phyloP scores from a whole-genome alignment of 2,888 invertebrate species.

The Cheilosia grossa region DNA sequence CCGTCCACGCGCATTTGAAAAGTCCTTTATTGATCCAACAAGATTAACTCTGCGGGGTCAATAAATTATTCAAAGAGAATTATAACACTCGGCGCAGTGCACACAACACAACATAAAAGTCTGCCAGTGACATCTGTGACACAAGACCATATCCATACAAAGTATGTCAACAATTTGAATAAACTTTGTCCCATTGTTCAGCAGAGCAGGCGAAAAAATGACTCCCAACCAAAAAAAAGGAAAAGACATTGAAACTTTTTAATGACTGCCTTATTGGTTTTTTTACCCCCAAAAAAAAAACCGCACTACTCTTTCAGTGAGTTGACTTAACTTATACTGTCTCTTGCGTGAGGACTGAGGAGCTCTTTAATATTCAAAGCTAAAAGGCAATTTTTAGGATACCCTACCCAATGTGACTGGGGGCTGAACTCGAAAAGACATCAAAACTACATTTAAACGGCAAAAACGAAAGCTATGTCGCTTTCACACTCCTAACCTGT shows the following conservation, averaged over 20 bases:
- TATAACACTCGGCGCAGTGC: slow-evolving; percentile 35
- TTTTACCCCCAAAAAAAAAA: not conserved
- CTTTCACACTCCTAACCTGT: slow-evolving; percentile 50
- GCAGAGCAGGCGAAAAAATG: not conserved
- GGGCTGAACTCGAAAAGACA: slow-evolving; percentile 62
- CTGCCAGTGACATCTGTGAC: slow-evolving; percentile 70
- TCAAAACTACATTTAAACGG: slow-evolving; percentile 72
- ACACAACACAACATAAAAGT: slow-evolving; percentile 37
- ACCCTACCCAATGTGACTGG: slow-evolving; percentile 8
- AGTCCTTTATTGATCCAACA: slow-evolving; percentile 63
- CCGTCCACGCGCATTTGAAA: not conserved
- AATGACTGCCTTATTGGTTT: slow-evolving; percentile 65
- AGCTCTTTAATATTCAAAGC: slow-evolving; percentile 31
- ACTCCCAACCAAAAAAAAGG: not conserved
- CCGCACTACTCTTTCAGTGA: slow-evolving; percentile 14
- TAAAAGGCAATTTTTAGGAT: slow-evolving; percentile 39
- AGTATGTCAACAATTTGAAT: slow-evolving; percentile 67
- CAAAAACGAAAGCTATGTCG: slow-evolving; percentile 72
- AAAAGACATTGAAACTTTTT: slow-evolving; percentile 69
- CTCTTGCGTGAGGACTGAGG: slow-evolving; percentile 21
- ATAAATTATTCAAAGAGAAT: slow-evolving; percentile 62
- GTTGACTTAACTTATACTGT: slow-evolving; percentile 52
- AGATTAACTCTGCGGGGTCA: slow-evolving; percentile 60
- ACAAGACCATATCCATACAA: slow-evolving; percentile 66
- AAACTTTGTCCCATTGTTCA: slow-evolving; percentile 31